Evolutionary conservation across 2,888 invertebrate genomes (phyloP).

Genomic region (Sceliomorpha sp.): DNA sequence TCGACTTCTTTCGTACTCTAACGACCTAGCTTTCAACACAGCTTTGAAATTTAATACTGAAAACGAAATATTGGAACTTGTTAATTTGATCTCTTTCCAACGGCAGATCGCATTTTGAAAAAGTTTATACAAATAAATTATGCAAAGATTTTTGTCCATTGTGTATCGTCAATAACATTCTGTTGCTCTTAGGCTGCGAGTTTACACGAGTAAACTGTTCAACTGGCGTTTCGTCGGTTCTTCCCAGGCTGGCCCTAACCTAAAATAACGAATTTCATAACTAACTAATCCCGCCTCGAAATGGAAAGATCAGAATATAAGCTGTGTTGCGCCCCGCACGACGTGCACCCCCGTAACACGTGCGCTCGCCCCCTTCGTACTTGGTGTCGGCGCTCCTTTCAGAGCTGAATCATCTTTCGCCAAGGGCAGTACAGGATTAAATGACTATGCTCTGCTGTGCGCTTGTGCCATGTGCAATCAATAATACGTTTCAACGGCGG

Average conservation of each 20-base stretch:
- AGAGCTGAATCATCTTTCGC: constrained; percentile 52
- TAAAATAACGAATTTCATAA: constrained; percentile 71
- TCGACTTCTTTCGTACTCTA: too few species aligned
- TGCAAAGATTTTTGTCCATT: too few species aligned
- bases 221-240: constrained; percentile 47
- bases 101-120: too few species aligned
- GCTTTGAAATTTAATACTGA: too few species aligned
- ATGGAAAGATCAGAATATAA: constrained; percentile 72
- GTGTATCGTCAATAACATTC: constrained; percentile 17
- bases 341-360: constrained; percentile 49
- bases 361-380: constrained; percentile 43
- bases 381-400: constrained; percentile 52
- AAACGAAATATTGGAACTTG: too few species aligned
- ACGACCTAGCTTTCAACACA: too few species aligned
- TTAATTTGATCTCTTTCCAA: too few species aligned
- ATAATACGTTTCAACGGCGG: constrained; percentile 49
- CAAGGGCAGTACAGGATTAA: constrained; percentile 55
- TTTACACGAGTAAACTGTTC: constrained; percentile 27
- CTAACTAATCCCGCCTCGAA: constrained; percentile 74
- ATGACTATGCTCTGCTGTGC: constrained; percentile 53
- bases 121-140: too few species aligned
- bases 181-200: constrained; percentile 2
- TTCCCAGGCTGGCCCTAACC: constrained; percentile 44
- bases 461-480: constrained; percentile 54
- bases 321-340: constrained; percentile 48